phyloP scores from a whole-genome alignment of 2,797 vertebrate genomes.

The Gorsachius magnificus region DNA sequence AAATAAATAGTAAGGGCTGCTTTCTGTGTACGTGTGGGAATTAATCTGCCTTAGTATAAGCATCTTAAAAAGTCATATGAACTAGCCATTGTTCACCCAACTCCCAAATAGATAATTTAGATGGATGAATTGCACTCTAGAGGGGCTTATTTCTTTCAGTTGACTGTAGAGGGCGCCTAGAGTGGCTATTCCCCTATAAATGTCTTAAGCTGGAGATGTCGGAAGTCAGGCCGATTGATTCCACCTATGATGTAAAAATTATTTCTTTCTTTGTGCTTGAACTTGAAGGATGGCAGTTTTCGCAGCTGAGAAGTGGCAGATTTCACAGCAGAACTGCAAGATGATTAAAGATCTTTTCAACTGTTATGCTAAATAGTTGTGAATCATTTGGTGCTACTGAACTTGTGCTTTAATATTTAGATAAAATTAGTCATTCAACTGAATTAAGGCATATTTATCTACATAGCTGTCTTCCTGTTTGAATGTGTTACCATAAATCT shows the following conservation, averaged over 20 bases:
- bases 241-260: not conserved
- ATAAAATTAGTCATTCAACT: not conserved
- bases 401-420: not conserved
- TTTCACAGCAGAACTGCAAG: not conserved
- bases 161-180: not conserved
- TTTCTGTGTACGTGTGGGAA: not conserved
- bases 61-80: not conserved
- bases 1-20: not conserved
- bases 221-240: constrained; percentile 6
- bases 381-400: not conserved
- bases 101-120: not conserved
- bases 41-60: not conserved
- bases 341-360: not conserved
- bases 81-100: not conserved
- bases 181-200: not conserved
- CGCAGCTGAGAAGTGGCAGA: not conserved
- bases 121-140: not conserved
- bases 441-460: not conserved
- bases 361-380: not conserved
- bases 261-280: constrained; percentile 10
- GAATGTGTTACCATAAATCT: not conserved
- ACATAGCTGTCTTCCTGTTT: not conserved
- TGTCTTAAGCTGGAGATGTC: not conserved
- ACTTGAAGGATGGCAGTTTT: not conserved
- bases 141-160: not conserved